A percentile compares a stretch with the other conserved stretches of the same genome.
Evolutionary conservation across 2,888 invertebrate species (phyloP).

Genomic region (Scaptomyza tumidula): DNA sequence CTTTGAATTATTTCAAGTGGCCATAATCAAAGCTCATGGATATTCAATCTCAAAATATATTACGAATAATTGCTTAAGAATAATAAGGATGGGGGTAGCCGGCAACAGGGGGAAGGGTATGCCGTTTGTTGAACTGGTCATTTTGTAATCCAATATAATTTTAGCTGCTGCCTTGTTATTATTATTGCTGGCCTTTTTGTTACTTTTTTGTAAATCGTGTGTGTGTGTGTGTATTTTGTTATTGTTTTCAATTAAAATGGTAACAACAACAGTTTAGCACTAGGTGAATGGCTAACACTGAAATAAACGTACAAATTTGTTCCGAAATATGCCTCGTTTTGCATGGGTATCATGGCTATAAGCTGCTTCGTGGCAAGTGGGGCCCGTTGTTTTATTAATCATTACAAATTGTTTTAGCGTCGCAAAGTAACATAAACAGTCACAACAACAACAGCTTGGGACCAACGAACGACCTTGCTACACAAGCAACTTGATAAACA

Average conservation of each 20-base stretch:
- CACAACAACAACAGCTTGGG: conserved; percentile 32
- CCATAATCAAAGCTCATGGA: conserved; percentile 69
- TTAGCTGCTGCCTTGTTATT: conserved; percentile 59
- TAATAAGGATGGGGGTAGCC: too few relatives aligned
- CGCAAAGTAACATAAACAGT: conserved; percentile 31
- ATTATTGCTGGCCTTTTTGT: conserved; percentile 42
- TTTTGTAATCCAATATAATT: conserved; percentile 75
- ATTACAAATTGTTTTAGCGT: conserved; percentile 76
- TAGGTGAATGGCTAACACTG: conserved; percentile 65
- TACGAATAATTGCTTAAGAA: conserved; percentile 74
- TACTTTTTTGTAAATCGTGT: conserved; percentile 16
- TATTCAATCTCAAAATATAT: conserved; percentile 63
- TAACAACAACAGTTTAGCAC: conserved; percentile 67
- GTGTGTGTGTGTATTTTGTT: conserved; percentile 31
- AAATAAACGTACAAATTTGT: conserved; percentile 49
- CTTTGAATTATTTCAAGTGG: conserved; percentile 49
- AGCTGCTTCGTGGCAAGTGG: conserved; percentile 59
- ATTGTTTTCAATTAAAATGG: conserved; percentile 72
- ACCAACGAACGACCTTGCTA: conserved; percentile 80
- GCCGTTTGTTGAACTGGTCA: conserved; percentile 42
- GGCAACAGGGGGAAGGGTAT: conserved; percentile 8
- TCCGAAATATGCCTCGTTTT: conserved; percentile 50
- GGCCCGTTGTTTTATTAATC: conserved; percentile 75
- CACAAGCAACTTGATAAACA: conserved; percentile 67
- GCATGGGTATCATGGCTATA: conserved; percentile 53